Evolutionary conservation across 2,113 vertebrate genomes (phyloP).

Genomic region (Colistium nudipinnis): DNA sequence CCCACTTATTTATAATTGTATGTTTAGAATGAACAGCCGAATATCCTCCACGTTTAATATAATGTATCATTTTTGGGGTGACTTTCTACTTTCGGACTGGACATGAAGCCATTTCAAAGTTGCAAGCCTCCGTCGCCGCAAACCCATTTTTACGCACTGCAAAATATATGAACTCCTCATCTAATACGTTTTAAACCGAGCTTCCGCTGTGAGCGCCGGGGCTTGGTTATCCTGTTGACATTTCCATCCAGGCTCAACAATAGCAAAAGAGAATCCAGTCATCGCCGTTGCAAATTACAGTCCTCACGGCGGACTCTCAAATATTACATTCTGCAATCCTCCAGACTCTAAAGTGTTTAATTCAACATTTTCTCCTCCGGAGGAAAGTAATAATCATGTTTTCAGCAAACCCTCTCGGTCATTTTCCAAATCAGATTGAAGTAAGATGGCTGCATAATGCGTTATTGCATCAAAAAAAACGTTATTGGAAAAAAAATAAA

Average conservation of each 20-base stretch:
- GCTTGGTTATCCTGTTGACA: not conserved
- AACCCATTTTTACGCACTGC: not conserved
- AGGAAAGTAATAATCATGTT: constrained; percentile 14
- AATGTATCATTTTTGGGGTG: constrained; percentile 35
- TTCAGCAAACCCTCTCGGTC: constrained; percentile 1
- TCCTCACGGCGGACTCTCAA: constrained; percentile 41
- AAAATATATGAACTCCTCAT: not conserved
- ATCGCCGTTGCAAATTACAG: constrained; percentile 28
- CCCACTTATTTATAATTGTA: constrained; percentile 41
- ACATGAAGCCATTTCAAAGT: constrained; percentile 1
- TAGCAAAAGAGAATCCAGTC: constrained; percentile 31
- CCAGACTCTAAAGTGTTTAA: constrained; percentile 63
- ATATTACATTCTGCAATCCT: constrained; percentile 44
- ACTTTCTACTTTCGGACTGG: constrained; percentile 16
- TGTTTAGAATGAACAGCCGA: constrained; percentile 31
- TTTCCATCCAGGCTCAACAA: constrained; percentile 27
- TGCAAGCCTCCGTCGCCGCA: not conserved
- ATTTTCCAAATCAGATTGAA: too few species aligned
- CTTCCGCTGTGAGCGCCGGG: not conserved
- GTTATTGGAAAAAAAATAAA: too few species aligned
- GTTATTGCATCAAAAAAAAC: too few species aligned
- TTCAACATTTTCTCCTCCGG: constrained; percentile 56
- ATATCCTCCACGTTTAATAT: constrained; percentile 15
- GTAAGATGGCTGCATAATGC: too few species aligned
- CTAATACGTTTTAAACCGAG: not conserved